Percentiles rank a stretch among this genome's conserved stretches.
Conservation (phyloP, 2,888 invertebrate species). For the Digitonthophagus gazella region DNA sequence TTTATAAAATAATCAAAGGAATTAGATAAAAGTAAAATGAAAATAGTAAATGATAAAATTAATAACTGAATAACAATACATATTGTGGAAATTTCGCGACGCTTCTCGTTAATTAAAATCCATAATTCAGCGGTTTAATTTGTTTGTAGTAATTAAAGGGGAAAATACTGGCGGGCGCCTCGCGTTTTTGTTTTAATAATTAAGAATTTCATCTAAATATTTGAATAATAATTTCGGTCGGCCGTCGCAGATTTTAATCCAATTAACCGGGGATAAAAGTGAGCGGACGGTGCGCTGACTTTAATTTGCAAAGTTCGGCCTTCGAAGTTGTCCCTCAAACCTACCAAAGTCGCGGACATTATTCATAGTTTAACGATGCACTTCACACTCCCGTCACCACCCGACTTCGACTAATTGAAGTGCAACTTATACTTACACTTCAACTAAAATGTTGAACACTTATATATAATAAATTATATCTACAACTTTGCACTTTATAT, state of each 20-base stretch:
- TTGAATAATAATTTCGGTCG: constrained; percentile 31
- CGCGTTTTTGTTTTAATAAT: constrained; percentile 30
- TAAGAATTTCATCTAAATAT: constrained; percentile 37
- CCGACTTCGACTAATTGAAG: constrained; percentile 10
- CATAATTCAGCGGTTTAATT: constrained; percentile 23
- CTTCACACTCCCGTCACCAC: not conserved
- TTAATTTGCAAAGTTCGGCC: constrained; percentile 26
- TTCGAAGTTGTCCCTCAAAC: not conserved
- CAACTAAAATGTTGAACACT: no score
- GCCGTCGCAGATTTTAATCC: constrained; percentile 30
- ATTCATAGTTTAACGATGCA: constrained; percentile 15
- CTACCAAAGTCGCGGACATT: constrained; percentile 5
- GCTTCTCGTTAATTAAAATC: constrained; percentile 26
- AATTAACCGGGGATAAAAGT: constrained; percentile 29
- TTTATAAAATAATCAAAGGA: no score
- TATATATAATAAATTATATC: no score
- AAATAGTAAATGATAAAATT: constrained; percentile 7
- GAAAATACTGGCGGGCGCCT: constrained; percentile 23
- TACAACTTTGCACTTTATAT: not conserved
- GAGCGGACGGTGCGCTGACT: constrained; percentile 15
- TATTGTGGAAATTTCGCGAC: constrained; percentile 1
- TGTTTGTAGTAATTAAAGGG: constrained; percentile 26
- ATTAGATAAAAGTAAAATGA: not conserved
- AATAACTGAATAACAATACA: constrained; percentile 13
- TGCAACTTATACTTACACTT: constrained; percentile 5